Conservation (phyloP, 2,113 vertebrate species). For the Loxodonta africana region DNA sequence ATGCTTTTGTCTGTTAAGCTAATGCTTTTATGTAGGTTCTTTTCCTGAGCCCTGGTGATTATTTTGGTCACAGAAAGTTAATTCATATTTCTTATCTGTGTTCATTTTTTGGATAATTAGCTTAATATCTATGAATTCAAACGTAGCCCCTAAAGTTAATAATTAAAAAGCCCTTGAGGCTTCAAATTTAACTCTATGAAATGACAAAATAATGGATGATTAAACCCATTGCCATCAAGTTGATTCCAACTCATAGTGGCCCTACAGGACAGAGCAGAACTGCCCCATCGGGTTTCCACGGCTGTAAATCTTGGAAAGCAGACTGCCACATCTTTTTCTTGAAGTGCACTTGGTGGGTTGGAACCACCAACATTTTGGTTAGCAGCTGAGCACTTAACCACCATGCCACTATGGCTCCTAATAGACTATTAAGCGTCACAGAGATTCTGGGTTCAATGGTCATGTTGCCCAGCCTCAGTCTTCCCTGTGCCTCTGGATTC, state of each 20-base stretch:
- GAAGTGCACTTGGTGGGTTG: too few species aligned
- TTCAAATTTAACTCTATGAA: conserved; percentile 67
- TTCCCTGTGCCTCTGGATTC: background rate
- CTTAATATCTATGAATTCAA: conserved; percentile 82
- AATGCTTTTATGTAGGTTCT: conserved; percentile 78
- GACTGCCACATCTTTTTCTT: too few species aligned
- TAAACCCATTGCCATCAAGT: background rate
- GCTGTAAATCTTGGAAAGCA: too few species aligned
- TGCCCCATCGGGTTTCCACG: background rate
- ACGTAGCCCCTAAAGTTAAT: conserved; percentile 83
- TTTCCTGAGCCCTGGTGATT: conserved; percentile 70
- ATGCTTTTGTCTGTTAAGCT: conserved; percentile 80
- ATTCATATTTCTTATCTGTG: conserved; percentile 73
- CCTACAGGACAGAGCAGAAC: background rate
- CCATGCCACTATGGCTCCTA: background rate
- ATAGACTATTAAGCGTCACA: conserved; percentile 37
- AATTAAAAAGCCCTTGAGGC: conserved; percentile 81
- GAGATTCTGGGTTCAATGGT: conserved; percentile 41
- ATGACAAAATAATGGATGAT: conserved; percentile 63
- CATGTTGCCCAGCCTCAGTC: background rate
- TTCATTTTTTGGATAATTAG: conserved; percentile 86
- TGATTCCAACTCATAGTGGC: background rate
- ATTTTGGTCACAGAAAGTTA: conserved; percentile 66
- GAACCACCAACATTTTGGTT: too few species aligned
- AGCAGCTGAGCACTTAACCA: too few species aligned